Percentiles rank a stretch among this genome's conserved stretches.
These are phyloP conservation scores for Protobothrops flavoviridis DNA, from an alignment of 2,113 vertebrate species.

Conservation along the genomic window DNA sequence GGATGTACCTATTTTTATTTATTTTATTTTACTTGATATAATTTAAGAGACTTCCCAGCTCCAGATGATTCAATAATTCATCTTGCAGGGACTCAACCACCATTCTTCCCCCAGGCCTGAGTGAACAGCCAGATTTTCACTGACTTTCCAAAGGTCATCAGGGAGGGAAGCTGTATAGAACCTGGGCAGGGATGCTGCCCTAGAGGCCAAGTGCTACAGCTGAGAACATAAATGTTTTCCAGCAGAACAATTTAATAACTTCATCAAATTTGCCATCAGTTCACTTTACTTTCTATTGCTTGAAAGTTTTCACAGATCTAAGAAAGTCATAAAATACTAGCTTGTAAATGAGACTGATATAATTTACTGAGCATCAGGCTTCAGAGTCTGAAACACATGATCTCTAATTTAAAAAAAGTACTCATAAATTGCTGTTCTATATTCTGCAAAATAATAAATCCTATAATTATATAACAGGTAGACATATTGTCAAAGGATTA, in stretches of 20 bases:
- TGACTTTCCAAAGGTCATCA: not conserved
- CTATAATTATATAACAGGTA: not conserved
- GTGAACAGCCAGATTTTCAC: not conserved
- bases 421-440: not conserved
- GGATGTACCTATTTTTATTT: not conserved
- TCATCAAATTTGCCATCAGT: not conserved
- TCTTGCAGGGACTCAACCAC: not conserved
- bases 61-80: not conserved
- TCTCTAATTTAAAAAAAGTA: not conserved
- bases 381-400: not conserved
- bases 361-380: not conserved
- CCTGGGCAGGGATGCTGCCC: not conserved
- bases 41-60: not conserved
- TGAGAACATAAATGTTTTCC: not conserved
- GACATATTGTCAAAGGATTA: not conserved
- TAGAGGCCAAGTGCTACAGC: not conserved
- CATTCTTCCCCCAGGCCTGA: not conserved
- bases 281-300: constrained; percentile 6
- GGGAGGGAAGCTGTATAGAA: not conserved
- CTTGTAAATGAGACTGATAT: constrained; percentile 4
- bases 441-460: not conserved
- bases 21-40: not conserved
- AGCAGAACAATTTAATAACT: constrained; percentile 19
- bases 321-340: not conserved
- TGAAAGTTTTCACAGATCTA: constrained; percentile 11